Base-by-base conservation (phyloP, 2,113 vertebrate genomes). In the Zosterops japonicus region DNA sequence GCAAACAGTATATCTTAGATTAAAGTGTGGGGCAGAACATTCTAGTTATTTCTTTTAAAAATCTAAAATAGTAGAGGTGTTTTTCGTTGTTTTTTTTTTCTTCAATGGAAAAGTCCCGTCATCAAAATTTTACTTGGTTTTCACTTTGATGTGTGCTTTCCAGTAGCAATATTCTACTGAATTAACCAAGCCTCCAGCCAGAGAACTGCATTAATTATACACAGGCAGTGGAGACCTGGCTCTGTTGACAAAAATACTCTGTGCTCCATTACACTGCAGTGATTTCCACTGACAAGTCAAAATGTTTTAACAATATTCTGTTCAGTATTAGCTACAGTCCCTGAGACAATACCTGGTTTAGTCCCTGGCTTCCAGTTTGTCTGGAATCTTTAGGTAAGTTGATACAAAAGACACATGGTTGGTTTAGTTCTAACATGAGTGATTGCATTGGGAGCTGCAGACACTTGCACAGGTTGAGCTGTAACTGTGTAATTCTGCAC, bases 221-320 rank as follows among this genome's bases (percentile, higher is more conserved):
- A 52, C 35, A 74, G 55, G 11, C 50, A 74, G 33, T 50, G 60
- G 46, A 85, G 75, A 86, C 56, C 52, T 83, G 56, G 42, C 68
- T 61, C 53, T 80, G 39, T 72, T 23, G 3, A 79, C 63, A 88
- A 12, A 77, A 93, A 56, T 71, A 60, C 33, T 52, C 63, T 52
- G 61, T 89, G 75, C 87, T 91, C 63, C 55, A 27, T 90, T 95
- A 72, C 33, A 41, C 27, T 72, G 67, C 50, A 76, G 56, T 72
- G 49, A 87, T 95, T 94, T 93, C 70, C 81, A 90, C 47, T 80
- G 82, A 64, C 47, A 83, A 77, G 59, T 74, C 59, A 75, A 83
- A 94, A 75, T 46, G 25, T 49, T 88, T 91, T 44, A 75, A 12
- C 81, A 83, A 67, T 71, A 70, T 27, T 77, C 71, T 68, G 15